These are phyloP conservation scores for Pseudochirops cupreus DNA, from an alignment of 2,797 vertebrate genomes.

Conservation along the genomic window DNA sequence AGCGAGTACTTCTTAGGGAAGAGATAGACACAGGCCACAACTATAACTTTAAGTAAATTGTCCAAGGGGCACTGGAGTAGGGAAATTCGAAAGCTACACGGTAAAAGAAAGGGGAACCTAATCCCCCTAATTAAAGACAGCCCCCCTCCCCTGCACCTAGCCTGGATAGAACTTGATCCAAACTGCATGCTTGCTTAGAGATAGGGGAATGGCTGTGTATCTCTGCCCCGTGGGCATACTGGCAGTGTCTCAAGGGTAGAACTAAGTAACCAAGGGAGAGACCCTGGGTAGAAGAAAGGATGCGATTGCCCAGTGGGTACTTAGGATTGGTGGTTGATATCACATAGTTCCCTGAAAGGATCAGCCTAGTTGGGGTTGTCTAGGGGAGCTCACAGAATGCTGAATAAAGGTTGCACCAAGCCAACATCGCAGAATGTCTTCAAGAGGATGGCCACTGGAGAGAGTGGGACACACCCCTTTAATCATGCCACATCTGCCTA, in stretches of 20 bases:
- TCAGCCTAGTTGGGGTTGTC: not conserved
- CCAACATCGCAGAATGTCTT: not conserved
- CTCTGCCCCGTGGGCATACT: not conserved
- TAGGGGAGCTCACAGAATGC: not conserved
- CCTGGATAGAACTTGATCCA: not conserved
- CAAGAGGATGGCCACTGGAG: not conserved
- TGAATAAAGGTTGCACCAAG: not conserved
- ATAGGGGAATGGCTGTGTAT: not conserved
- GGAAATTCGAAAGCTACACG: not conserved
- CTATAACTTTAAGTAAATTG: not conserved
- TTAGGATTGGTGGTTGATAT: not conserved
- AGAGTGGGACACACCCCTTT: not conserved
- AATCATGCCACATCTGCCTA: not conserved
- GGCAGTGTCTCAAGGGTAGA: not conserved
- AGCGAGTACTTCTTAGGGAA: not conserved
- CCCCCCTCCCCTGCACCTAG: not conserved
- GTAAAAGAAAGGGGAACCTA: not conserved
- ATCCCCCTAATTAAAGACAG: not conserved
- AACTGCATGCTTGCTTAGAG: not conserved
- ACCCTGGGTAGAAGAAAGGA: not conserved
- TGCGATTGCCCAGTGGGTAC: not conserved
- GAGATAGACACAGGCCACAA: not conserved
- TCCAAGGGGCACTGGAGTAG: not conserved
- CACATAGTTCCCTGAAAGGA: not conserved
- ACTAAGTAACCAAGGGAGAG: not conserved